These are phyloP conservation scores for Melipona bicolor DNA, from an alignment of 2,888 invertebrate genomes.

Conservation along the genomic window DNA sequence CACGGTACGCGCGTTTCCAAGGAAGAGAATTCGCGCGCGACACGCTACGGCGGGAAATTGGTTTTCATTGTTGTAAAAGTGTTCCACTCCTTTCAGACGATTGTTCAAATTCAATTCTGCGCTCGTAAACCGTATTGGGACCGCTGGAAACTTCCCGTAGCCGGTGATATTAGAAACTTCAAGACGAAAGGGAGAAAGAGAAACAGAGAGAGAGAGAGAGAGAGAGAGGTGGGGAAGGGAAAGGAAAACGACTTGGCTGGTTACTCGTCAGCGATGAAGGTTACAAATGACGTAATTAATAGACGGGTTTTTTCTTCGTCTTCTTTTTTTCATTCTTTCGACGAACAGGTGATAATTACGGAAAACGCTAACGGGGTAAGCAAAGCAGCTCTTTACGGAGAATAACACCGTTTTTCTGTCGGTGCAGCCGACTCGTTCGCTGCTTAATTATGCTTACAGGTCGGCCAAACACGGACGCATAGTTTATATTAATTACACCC, in stretches of 20 bases:
- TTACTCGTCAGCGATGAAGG: neutral
- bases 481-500: slow-evolving; percentile 82
- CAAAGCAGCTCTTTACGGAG: slow-evolving; percentile 37
- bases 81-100: slow-evolving; percentile 30
- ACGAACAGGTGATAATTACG: slow-evolving; percentile 4
- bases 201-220: too few relatives aligned
- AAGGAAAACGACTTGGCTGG: neutral
- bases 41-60: slow-evolving; percentile 35
- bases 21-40: neutral
- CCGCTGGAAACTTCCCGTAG: slow-evolving; percentile 19
- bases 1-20: neutral
- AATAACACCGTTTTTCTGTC: slow-evolving; percentile 55
- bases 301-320: neutral
- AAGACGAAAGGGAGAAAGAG: neutral
- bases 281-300: slow-evolving; percentile 8
- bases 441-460: slow-evolving; percentile 78
- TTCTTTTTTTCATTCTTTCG: too few relatives aligned
- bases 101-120: slow-evolving; percentile 52
- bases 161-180: slow-evolving; percentile 36
- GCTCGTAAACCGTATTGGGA: slow-evolving; percentile 5
- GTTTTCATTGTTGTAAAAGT: slow-evolving; percentile 45
- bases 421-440: slow-evolving; percentile 64
- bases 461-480: slow-evolving; percentile 74
- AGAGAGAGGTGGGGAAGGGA: too few relatives aligned
- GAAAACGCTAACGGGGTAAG: slow-evolving; percentile 25